phyloP scores from a whole-genome alignment of 2,888 invertebrate genomes.

The Hipparchia semele region DNA sequence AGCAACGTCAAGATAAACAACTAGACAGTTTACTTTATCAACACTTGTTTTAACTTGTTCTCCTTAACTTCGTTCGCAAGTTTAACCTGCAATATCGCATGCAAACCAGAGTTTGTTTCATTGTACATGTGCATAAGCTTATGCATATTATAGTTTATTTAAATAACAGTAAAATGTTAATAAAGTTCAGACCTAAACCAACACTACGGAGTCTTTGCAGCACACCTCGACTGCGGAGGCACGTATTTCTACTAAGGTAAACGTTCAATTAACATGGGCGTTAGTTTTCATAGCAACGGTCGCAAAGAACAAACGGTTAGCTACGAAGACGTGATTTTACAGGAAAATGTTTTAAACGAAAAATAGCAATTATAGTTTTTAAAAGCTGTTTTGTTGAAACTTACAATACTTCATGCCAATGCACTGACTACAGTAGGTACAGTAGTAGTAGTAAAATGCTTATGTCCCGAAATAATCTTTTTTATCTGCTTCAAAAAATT shows the following conservation, averaged over 20 bases:
- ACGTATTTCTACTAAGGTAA: too few relatives aligned
- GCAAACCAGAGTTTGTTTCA: constrained; percentile 47
- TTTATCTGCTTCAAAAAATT: too few relatives aligned
- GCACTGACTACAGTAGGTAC: too few relatives aligned
- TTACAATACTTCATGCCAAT: too few relatives aligned
- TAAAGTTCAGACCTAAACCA: constrained; percentile 47
- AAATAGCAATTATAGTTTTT: too few relatives aligned
- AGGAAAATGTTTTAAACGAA: too few relatives aligned
- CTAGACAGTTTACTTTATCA: constrained; percentile 39
- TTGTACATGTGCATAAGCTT: constrained; percentile 41
- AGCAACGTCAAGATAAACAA: constrained; percentile 18
- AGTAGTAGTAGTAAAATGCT: too few relatives aligned
- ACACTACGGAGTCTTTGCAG: constrained; percentile 38
- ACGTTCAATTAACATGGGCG: constrained; percentile 16
- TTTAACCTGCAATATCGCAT: constrained; percentile 43
- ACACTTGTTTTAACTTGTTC: constrained; percentile 16
- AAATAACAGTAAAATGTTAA: constrained; percentile 48
- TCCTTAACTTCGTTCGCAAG: constrained; percentile 40
- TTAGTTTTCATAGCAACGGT: constrained; percentile 17
- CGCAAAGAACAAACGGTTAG: background rate
- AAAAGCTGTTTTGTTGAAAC: too few relatives aligned
- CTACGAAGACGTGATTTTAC: too few relatives aligned
- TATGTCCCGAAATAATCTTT: too few relatives aligned
- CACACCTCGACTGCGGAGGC: background rate
- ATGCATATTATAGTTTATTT: constrained; percentile 49